These are phyloP conservation scores for Hippotragus niger DNA, from an alignment of 2,113 vertebrate species.

Conservation along the genomic window DNA sequence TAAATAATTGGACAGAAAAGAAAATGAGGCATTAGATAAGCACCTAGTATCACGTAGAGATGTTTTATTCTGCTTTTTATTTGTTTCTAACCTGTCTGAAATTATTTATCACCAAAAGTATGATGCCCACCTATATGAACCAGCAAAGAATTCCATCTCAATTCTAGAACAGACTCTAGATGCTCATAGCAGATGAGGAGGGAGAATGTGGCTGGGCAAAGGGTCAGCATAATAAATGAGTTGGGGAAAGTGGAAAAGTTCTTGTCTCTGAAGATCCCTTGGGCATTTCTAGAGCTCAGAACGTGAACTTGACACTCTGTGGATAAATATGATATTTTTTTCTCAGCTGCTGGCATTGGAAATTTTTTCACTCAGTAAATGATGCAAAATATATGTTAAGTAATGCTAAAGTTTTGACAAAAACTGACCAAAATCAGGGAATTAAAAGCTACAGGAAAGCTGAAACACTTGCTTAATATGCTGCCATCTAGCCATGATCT, in stretches of 20 bases:
- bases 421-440: background rate
- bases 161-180: background rate
- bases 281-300: background rate
- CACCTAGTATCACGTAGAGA: background rate
- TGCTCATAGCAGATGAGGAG: background rate
- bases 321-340: background rate
- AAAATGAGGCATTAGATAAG: slow-evolving; percentile 38
- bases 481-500: background rate
- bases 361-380: slow-evolving; percentile 46
- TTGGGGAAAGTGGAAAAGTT: background rate
- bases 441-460: background rate
- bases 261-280: background rate
- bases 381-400: slow-evolving; percentile 23
- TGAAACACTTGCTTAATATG: background rate
- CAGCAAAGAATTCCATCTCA: background rate
- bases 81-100: background rate
- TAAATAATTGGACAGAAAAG: slow-evolving; percentile 38
- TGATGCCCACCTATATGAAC: background rate
- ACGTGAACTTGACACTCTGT: background rate
- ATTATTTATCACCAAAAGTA: background rate
- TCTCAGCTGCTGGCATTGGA: background rate
- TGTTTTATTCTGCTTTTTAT: slow-evolving; percentile 19
- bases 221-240: background rate
- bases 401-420: slow-evolving; percentile 40
- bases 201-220: background rate